Evolutionary conservation across 2,113 vertebrate genomes (phyloP).

Genomic region (Asarcornis scutulata): DNA sequence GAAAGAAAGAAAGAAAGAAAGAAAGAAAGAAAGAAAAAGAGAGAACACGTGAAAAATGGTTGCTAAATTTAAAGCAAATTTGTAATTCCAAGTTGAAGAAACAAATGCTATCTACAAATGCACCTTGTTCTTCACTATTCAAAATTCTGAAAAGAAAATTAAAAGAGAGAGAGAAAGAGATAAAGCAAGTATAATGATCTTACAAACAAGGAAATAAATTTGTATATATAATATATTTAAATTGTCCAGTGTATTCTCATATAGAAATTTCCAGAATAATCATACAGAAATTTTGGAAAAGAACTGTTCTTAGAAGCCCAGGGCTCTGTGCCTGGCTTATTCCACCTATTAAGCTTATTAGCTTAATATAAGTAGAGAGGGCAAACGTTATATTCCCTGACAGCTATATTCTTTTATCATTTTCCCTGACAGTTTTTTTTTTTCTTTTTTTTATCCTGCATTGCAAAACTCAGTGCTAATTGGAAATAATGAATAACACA

Average conservation of each 20-base stretch:
- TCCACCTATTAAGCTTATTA: not conserved
- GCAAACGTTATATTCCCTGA: rapidly evolving
- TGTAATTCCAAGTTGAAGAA: not conserved
- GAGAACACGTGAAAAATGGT: not conserved
- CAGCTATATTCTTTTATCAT: not conserved
- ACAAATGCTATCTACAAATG: not conserved
- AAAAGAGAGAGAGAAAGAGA: not conserved
- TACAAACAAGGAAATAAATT: not conserved
- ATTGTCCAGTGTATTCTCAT: not conserved
- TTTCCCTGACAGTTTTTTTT: not conserved
- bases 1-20: too few relatives aligned
- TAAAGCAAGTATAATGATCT: not conserved
- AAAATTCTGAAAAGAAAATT: not conserved
- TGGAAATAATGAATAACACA: not conserved
- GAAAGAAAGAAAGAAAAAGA: too few relatives aligned
- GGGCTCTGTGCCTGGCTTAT: not conserved
- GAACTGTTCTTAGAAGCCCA: not conserved
- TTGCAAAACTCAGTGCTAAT: not conserved
- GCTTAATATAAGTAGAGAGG: not conserved
- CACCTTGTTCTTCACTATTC: not conserved
- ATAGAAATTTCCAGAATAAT: not conserved
- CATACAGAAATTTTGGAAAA: not conserved
- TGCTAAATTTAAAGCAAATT: not conserved
- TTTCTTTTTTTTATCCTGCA: not conserved
- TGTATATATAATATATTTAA: not conserved